Base-by-base conservation (phyloP, 1,140 invertebrate genomes). In the Harpegnathos saltator region DNA sequence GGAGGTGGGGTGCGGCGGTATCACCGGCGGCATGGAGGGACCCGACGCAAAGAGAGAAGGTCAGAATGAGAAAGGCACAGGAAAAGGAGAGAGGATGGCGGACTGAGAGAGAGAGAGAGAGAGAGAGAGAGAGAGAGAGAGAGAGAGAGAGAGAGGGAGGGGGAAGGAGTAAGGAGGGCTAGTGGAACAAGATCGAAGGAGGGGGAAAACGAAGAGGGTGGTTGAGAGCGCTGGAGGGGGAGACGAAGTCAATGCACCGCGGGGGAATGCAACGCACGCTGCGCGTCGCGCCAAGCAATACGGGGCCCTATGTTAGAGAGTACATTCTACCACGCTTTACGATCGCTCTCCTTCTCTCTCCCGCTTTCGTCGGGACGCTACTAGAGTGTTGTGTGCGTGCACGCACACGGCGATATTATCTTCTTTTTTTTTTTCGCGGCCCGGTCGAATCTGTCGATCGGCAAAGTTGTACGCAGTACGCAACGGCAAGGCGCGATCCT, bases 201-300 rank as follows among this genome's bases (percentile, higher is more conserved):
- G 33, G 9, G 66, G 56, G 48, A 61, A 75, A 59, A 38, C 33
- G 66, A 54, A 78, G 62, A 61, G 83, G 72, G 84, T 80, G 65
- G 66, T 26, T 69, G 66, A 68, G 62, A 78, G 69, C 68, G 77
- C 74, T 84, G 83, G 88, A 89, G 90, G 86, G n/a, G 89, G 88
- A 87, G 84, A 85, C 85, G 87, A 91, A 94, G 93, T 93, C 91
- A 93, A 93, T 93, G 93, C 91, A 93, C 93, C 91, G 88, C 91
- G 87, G 89, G 92, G 90, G 93, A 93, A 93, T 93, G 92, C 92
- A 92, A 92, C 87, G 88, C 84, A 83, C 85, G 90, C 91, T 83
- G 89, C 82, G 85, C 86, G 90, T 91, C 84, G 89, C 86, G 86
- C 90, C 90, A 83, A 78, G 85, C 89, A 87, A 91, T 91, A 92